A percentile compares a stretch with the other conserved stretches of the same genome.
Conservation (phyloP, 2,113 vertebrate genomes). For the Psophia crepitans region DNA sequence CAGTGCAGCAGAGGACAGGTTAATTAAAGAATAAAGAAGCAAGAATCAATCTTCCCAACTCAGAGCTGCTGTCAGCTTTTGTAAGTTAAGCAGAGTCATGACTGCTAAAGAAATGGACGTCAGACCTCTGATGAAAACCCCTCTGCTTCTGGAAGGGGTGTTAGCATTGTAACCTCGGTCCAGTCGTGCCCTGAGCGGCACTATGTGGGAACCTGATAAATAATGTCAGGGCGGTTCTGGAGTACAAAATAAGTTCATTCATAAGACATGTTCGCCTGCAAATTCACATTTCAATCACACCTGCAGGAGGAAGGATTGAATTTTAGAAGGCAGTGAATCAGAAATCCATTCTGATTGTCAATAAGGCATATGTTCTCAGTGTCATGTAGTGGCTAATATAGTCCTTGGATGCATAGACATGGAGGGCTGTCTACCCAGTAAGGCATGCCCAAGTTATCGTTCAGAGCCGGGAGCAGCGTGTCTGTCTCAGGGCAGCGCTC, state of each 20-base stretch:
- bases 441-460: neutral
- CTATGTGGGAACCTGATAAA: neutral
- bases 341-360: neutral
- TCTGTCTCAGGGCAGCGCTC: neutral
- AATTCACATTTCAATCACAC: neutral
- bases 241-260: neutral
- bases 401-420: neutral
- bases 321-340: neutral
- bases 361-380: neutral
- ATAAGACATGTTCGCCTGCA: neutral
- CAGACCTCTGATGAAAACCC: neutral
- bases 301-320: neutral
- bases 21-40: constrained; percentile 55
- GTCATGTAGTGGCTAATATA: neutral
- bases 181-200: neutral
- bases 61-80: neutral
- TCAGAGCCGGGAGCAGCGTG: neutral
- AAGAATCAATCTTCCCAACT: neutral
- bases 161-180: neutral
- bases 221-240: neutral
- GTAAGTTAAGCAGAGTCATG: neutral
- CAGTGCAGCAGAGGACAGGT: neutral
- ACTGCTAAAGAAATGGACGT: neutral
- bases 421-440: neutral
- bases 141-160: neutral